Evolutionary conservation across 2,888 invertebrate genomes (phyloP).

Genomic region (Oxycera nigricornis): DNA sequence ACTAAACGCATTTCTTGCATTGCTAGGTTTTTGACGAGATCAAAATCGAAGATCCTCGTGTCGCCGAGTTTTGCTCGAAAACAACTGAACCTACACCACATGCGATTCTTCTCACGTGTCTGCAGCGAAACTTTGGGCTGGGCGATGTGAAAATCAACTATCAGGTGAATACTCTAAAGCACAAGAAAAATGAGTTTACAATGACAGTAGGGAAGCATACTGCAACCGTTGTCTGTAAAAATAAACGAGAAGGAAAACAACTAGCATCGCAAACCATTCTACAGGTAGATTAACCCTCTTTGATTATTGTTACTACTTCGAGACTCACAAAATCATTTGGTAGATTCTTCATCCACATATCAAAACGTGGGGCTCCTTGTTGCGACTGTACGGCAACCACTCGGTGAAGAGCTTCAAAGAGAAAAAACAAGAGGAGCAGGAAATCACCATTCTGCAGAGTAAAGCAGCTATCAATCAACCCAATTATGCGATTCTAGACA

Average conservation of each 20-base stretch:
- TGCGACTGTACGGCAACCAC: constrained; percentile 90
- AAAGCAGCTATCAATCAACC: constrained; percentile 90
- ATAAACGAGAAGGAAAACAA: constrained; percentile 96
- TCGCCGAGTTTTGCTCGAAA: constrained; percentile 94
- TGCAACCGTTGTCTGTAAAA: constrained; percentile 90
- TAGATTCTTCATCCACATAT: constrained; percentile 93
- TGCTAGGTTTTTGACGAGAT: constrained; percentile 88
- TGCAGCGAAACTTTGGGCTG: constrained; percentile 90
- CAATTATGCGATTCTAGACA: constrained; percentile 87
- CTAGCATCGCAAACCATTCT: constrained; percentile 93
- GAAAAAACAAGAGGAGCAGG: constrained; percentile 90
- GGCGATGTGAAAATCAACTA: constrained; percentile 88
- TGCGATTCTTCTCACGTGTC: constrained; percentile 88
- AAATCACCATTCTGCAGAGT: constrained; percentile 88
- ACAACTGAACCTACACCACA: constrained; percentile 96
- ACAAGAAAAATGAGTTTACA: constrained; percentile 91
- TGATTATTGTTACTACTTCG: not conserved
- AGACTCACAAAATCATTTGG: not conserved
- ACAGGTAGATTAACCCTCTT: constrained; percentile 74
- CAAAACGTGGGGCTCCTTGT: constrained; percentile 90
- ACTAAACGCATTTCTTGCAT: no score
- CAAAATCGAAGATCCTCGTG: constrained; percentile 90
- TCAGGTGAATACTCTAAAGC: constrained; percentile 84
- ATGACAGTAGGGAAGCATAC: constrained; percentile 94
- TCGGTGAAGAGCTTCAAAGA: constrained; percentile 91